phyloP scores from a whole-genome alignment of 1,140 invertebrate genomes.

The Caenorhabditis latens region DNA sequence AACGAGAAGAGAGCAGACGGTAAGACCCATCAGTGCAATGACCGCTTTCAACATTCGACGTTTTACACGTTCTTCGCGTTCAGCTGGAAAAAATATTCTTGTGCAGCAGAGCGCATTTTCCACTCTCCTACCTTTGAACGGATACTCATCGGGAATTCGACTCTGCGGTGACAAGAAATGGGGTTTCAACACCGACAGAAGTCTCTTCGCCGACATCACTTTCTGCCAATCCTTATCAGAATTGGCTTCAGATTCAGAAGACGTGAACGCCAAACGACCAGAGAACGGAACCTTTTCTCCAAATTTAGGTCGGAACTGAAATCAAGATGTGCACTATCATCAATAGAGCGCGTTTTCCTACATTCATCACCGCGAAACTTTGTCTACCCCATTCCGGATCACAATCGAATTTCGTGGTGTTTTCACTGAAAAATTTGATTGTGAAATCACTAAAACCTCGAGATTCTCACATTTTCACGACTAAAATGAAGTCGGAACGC shows the following conservation, averaged over 20 bases:
- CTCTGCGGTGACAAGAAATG: not conserved
- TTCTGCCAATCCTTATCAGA: not conserved
- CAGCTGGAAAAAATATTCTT: not conserved
- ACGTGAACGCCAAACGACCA: not conserved
- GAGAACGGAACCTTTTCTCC: not conserved
- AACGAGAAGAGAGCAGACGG: constrained; percentile 14
- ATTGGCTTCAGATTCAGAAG: not conserved
- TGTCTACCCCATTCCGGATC: constrained; percentile 35
- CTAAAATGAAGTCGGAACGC: constrained; percentile 26
- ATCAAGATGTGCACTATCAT: not conserved
- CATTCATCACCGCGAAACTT: constrained; percentile 18
- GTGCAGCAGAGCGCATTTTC: not conserved
- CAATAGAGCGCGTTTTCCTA: not conserved
- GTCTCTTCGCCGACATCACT: not conserved
- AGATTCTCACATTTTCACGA: not conserved
- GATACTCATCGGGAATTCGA: constrained; percentile 30
- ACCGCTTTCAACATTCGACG: constrained; percentile 20
- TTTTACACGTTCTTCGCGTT: not conserved
- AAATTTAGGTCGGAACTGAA: not conserved
- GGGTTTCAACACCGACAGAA: not conserved
- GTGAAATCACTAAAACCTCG: too few relatives aligned
- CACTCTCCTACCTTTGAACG: not conserved
- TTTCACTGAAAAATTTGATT: not conserved
- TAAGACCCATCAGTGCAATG: constrained; percentile 1
- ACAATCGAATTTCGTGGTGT: not conserved